Evolutionary conservation across 2,888 invertebrate genomes (phyloP), one percentile per base, ranked within the genome.

Genomic region (Tiliacea aurago): DNA sequence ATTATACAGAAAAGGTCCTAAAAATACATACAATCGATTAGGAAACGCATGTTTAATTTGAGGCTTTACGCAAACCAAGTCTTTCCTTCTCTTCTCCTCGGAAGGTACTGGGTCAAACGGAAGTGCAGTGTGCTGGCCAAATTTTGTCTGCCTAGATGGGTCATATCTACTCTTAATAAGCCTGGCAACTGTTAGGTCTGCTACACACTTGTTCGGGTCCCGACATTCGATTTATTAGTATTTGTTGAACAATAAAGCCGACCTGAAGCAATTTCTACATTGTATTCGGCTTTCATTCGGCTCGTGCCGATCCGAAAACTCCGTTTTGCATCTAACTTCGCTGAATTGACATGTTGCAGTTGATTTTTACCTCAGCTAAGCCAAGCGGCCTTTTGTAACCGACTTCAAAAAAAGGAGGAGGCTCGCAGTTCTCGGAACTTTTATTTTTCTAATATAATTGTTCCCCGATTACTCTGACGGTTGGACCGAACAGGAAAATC

Each of bases 101-200:
- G n/a, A n/a, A n/a, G n/a, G n/a, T n/a, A n/a, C n/a, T n/a, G n/a
- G n/a, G n/a, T n/a, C n/a, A n/a, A n/a, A n/a, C n/a, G n/a, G n/a
- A n/a, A n/a, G n/a, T n/a, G n/a, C 62, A 72, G 43, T 72, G 68
- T 76, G 59, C 65, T 66, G 20, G 1, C 1, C 11, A 28, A 28
- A 69, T 76, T 76, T 47, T 47, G 11, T 11, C 33, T 71, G 13
- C 7, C 56, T 72, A 61, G 15, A 49, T 13, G 1, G 45, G 65
- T 15, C 6, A 47, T 20, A 37, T 58, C 20, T n/a, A 53, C 28
- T 53, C 11, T 20, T 56, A 51, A 65, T 18, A 55, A 61, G 18
- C n/a, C 11, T 41, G 49, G 13, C 4, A 41, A 41, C n/a, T 61
- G 18, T 61, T 45, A 49, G 6, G 10, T 11, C 37, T 64, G 49